These are phyloP conservation scores for Scaptomyza tumidula DNA, from an alignment of 2,888 invertebrate genomes.

Conservation along the genomic window DNA sequence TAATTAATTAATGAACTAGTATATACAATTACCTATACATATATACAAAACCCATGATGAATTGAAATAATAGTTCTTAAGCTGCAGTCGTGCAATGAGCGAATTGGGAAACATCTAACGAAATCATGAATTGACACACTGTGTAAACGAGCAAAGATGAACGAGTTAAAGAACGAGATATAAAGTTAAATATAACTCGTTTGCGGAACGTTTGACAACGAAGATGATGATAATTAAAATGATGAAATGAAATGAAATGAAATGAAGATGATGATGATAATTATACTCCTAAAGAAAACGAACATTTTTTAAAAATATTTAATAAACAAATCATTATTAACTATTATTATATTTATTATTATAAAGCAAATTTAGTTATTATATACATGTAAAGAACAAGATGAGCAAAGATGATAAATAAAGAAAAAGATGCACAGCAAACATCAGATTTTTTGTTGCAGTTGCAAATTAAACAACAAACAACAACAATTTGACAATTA, in stretches of 20 bases:
- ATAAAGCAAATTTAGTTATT: conserved; percentile 78
- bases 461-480: conserved; percentile 33
- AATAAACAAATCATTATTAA: conserved; percentile 80
- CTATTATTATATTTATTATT: conserved; percentile 76
- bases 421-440: conserved; percentile 59
- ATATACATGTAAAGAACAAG: conserved; percentile 73
- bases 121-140: conserved; percentile 27
- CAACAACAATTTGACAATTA: conserved; percentile 13
- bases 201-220: conserved; percentile 49
- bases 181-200: conserved; percentile 23
- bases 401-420: conserved; percentile 59
- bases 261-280: conserved; percentile 65
- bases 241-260: no score
- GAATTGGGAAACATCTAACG: conserved; percentile 22
- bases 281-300: conserved; percentile 71
- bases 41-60: conserved; percentile 66
- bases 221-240: conserved; percentile 53
- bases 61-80: conserved; percentile 74
- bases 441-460: conserved; percentile 53
- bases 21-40: conserved; percentile 70
- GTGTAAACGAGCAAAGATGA: conserved; percentile 31
- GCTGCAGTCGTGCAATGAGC: conserved; percentile 51
- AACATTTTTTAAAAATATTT: conserved; percentile 80
- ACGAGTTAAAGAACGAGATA: background rate
- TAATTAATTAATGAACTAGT: conserved; percentile 70